Base-by-base conservation (phyloP, 2,888 invertebrate species). In the Drosophila nr. fundita region DNA sequence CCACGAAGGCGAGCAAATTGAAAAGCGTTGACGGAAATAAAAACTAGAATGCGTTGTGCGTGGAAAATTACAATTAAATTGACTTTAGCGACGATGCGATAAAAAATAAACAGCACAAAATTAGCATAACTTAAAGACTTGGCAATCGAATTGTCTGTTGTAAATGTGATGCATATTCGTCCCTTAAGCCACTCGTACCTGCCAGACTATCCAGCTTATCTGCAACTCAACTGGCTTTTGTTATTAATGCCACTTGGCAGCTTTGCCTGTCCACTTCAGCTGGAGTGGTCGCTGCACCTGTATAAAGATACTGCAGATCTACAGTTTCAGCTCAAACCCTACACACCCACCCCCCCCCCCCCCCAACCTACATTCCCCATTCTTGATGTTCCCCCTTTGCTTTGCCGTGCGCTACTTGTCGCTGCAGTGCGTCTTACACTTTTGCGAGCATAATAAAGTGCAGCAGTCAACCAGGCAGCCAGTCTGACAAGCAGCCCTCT, bases 51-150 rank as follows among this genome's bases (percentile, higher is more conserved):
- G 80, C 76, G 76, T 69, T 71, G 72, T 80, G 85, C 83, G 87
- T 80, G 80, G 79, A 80, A 90, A 89, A 90, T 89, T 89, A 87
- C 87, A 90, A 87, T 90, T 83, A 88, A 89, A 89, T 90, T 90
- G 84, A 89, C 83, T 90, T 87, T 79, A 67, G 77, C 79, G 79
- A 68, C 72, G 77, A 78, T 76, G 83, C 89, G 89, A 89, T 90
- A 87, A 91, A 91, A 83, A 40, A 45, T 45, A 45, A 45, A 55
- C 27, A 49, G 27, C 15, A 38, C 27, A 83, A 90, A 90, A 91
- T 91, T 90, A 91, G 88, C 91, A 91, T 91, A 90, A 91, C 84
- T 91, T 89, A 81, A 79, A 87, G 73, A 58, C 63, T 80, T 81
- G 27, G 50, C 71, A 83, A 81, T 78, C 77, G 73, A 69, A 75